phyloP scores from a whole-genome alignment of 2,888 invertebrate species.

The Nebria salina region DNA sequence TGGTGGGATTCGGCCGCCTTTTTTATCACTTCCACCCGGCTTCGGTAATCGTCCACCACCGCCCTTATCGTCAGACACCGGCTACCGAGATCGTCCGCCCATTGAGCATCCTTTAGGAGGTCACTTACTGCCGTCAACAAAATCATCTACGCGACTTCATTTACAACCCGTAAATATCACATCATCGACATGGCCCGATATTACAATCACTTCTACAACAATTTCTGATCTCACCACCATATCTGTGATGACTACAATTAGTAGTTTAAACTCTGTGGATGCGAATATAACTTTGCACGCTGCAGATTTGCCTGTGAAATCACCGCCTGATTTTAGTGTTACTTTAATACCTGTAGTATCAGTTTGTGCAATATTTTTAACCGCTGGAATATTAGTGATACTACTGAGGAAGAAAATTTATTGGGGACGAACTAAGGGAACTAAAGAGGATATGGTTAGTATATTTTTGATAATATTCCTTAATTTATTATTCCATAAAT shows the following conservation, averaged over 20 bases:
- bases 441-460: conserved; percentile 80
- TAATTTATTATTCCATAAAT: neutral
- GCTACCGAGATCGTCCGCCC: conserved; percentile 53
- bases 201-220: neutral
- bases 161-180: conserved; percentile 49
- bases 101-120: conserved; percentile 56
- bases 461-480: neutral
- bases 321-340: conserved; percentile 67
- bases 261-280: conserved; percentile 21
- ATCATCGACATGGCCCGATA: conserved; percentile 47
- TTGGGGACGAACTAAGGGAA: conserved; percentile 70
- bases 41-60: conserved; percentile 55
- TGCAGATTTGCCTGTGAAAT: conserved; percentile 60
- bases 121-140: conserved; percentile 28
- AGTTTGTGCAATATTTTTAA: conserved; percentile 74
- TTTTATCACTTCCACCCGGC: conserved; percentile 60
- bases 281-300: conserved; percentile 41
- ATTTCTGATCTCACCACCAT: conserved; percentile 44
- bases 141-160: conserved; percentile 41
- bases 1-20: conserved; percentile 59
- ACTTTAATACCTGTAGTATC: conserved; percentile 78
- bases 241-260: conserved; percentile 40
- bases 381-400: conserved; percentile 73
- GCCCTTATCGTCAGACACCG: conserved; percentile 51
- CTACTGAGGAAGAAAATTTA: conserved; percentile 78